Base-by-base conservation (phyloP, 2,113 vertebrate species). In the Anolis carolinensis region DNA sequence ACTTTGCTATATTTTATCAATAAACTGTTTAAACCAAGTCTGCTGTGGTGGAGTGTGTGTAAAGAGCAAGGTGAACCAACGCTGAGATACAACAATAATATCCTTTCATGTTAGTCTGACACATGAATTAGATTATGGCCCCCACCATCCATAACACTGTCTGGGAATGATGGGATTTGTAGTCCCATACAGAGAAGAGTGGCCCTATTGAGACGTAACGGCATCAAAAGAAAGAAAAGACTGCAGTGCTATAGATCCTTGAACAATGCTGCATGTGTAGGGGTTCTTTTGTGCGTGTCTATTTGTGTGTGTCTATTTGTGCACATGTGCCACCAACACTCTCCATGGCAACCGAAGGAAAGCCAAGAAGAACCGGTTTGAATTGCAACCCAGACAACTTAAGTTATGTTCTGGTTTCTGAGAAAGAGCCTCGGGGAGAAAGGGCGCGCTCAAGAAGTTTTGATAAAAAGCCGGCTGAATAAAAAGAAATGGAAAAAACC, bases 321-420 rank as follows among this genome's bases (percentile, higher is more conserved):
- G 44, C 2, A 10, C 11, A 13, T 23, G 20, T 25, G 20, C 65
- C 50, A 55, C 48, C 13, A 71, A 36, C 11, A 4, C 68, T 82
- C 68, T 82, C 81, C 81, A 82, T 82, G 48, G 81, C 81, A 82
- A 82, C 81, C 10, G 48, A 59, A 6, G 48, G 81, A 27, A 71
- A 72, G n/a, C 81, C n/a, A 18, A 55, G 81, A 72, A 34, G 81
- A 71, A 68, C 55, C 0, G n/a, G n/a, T 59, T 72, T 34, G 55
- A 82, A 72, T 59, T 55, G 81, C 67, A 52, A 13, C 80, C 52
- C 30, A 16, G 20, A n/a, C 55, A 48, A 34, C 68, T 36, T 82
- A 27, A 82, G 81, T 55, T 55, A 72, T 71, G 68, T 82, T 55
- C 81, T 36, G 52, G 5, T 68, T 71, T 55, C 65, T 30, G 11